phyloP scores from a whole-genome alignment of 2,888 invertebrate genomes.

The Philaethria dido region DNA sequence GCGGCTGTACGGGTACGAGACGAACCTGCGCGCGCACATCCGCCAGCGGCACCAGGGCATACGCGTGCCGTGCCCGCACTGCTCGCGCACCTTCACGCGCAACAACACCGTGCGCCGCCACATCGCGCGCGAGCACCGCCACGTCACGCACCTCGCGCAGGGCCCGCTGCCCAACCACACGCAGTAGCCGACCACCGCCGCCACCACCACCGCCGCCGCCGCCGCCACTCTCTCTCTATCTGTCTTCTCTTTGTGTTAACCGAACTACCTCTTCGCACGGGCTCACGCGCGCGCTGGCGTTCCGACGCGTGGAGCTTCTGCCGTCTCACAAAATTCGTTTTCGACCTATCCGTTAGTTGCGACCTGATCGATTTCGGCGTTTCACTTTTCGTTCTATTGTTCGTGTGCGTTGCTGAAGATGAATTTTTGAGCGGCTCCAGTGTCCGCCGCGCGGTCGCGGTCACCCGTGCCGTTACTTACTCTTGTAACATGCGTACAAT shows the following conservation, averaged over 20 bases:
- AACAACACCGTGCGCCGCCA: constrained; percentile 96
- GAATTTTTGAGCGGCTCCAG: background rate
- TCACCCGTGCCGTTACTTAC: constrained; percentile 45
- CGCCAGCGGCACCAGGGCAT: constrained; percentile 96
- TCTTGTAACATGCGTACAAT: constrained; percentile 71
- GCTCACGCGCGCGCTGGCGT: too few relatives aligned
- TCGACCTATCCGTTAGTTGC: background rate
- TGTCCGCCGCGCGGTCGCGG: constrained; percentile 18
- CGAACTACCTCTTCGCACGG: constrained; percentile 72
- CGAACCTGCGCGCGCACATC: constrained; percentile 95
- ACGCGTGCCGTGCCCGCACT: constrained; percentile 95
- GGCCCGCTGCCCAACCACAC: constrained; percentile 85
- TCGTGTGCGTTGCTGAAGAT: background rate
- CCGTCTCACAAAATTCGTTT: background rate
- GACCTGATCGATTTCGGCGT: too few relatives aligned
- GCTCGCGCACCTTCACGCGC: constrained; percentile 94
- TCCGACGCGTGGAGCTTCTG: too few relatives aligned
- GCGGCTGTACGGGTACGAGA: constrained; percentile 95
- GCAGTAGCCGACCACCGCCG: constrained; percentile 68
- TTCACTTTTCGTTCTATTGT: too few relatives aligned
- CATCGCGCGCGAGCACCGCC: constrained; percentile 95
- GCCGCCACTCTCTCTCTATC: background rate
- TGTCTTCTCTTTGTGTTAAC: constrained; percentile 49
- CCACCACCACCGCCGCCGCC: background rate
- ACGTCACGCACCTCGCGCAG: constrained; percentile 86